These are phyloP conservation scores for Sorex araneus DNA, from an alignment of 2,113 vertebrate genomes.

Conservation along the genomic window DNA sequence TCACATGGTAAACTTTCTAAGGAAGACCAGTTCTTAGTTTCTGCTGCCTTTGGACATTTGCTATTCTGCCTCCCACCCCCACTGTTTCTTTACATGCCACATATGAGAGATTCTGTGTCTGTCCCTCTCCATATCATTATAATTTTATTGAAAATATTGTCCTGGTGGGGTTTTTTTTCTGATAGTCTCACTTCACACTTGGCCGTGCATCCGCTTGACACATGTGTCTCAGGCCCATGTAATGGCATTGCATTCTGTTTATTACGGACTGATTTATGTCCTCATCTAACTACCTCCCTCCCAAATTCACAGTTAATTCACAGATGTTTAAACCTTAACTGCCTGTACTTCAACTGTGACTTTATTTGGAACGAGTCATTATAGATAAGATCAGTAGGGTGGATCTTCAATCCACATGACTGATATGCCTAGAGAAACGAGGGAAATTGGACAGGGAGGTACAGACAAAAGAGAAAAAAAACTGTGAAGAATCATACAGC, in stretches of 20 bases:
- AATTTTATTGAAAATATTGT: not conserved
- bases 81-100: too few relatives aligned
- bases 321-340: not conserved
- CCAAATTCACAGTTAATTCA: not conserved
- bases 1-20: too few relatives aligned
- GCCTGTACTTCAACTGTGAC: not conserved
- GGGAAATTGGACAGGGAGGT: not conserved
- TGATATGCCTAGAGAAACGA: not conserved
- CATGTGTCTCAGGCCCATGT: not conserved
- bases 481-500: not conserved
- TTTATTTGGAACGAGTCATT: slow-evolving; percentile 3
- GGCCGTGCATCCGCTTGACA: not conserved
- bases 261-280: not conserved
- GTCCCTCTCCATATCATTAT: not conserved
- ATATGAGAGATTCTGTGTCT: not conserved
- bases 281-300: not conserved
- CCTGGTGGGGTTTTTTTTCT: not conserved
- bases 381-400: not conserved
- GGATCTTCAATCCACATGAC: not conserved
- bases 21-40: too few relatives aligned
- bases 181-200: not conserved
- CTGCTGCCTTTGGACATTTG: too few relatives aligned
- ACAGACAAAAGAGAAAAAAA: not conserved
- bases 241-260: too few relatives aligned
- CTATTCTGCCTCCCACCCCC: too few relatives aligned